Base-by-base conservation (phyloP, 2,888 invertebrate species). In the Trissoscelio sp. region DNA sequence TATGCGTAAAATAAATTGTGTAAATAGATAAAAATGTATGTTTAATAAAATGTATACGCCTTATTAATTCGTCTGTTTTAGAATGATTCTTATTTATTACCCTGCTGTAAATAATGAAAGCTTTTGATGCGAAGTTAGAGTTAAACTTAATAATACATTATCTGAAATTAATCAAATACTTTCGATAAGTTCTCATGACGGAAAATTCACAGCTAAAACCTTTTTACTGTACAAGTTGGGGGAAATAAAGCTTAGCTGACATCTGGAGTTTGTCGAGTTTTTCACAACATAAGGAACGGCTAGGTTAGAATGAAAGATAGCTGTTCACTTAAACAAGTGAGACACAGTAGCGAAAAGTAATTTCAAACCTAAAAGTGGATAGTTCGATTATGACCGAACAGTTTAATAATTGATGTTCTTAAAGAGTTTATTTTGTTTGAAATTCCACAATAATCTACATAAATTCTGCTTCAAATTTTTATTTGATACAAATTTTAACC, bases 201-300 rank as follows among this genome's bases (percentile, higher is more conserved):
- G 55, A 12, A 44, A 72, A 39, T 67, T 67, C 55, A 22, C 18
- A 60, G 58, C 58, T 51, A 53, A 79, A 79, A 79, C 79, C 67
- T 60, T 79, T 79, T 73, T 67, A 58, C 79, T 48, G 79, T 67
- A 72, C 67, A 55, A 67, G 60, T 73, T 73, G 34, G 62, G 73
- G 67, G 55, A 79, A 79, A 79, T 79, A 73, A 79, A 79, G 42
- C 73, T 79, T 73, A 37, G 73, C 67, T 67, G 79, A 73, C 73
- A 79, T 79, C 79, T 79, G 79, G 73, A 79, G 73, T 79, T 73
- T 60, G 73, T 67, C 14, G 62, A 79, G 39, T 79, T 79, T 79
- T 79, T 79, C 79, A 60, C 67, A 73, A 79, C 79, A 55, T 73
- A 69, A 79, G 67, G 62, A 57, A 67, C 64, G 66, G 28, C 18